Base-by-base conservation (phyloP, 2,797 vertebrate genomes). In the Schizopygopsis malacanthus region DNA sequence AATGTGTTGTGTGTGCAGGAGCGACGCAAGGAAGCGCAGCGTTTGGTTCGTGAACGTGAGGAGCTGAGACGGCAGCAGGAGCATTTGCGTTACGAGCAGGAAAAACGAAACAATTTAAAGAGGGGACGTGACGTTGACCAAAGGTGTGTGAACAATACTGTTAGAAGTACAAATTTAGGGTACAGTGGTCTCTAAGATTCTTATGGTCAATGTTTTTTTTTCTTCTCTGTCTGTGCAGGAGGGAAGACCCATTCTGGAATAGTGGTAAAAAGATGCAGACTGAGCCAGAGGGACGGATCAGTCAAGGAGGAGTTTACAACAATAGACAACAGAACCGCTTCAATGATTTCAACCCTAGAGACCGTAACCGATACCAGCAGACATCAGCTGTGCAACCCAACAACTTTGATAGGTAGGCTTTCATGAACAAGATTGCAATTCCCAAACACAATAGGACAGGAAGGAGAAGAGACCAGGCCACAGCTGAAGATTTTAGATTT, bases 11-110 rank as follows among this genome's bases (percentile, higher is more conserved):
- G 20, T 82, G 6, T 81, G 81, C 94, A 97, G 98, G 98, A 99
- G 79, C 95, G 98, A 0, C 97, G 98, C 2, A 99, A 99, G 91
- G 98, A 99, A 92, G 97, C 97, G 0, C 98, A 99, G 70, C 97
- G 98, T n/a, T 96, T 99, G 87, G 97, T 95, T 4, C 96, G 98
- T 0, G 98, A 99, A 83, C 95, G 98, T 2, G 98, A 99, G 90
- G 98, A 98, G n/a, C 95, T 99, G 4, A 94, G 98, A 70, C 92
- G 98, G 25, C 98, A 99, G 54, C 98, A 99, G 89, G 98, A 99
- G 87, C 98, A 99, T 73, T 96, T 99, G 16, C 98, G 98, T 0
- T 99, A 97, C 0, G 98, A 99, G 75, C 98, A 99, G 89, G 98
- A 99, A 63, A 99, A 99, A 91, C 96, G 98, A 86, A 99, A 98